Base-by-base conservation (phyloP, 2,888 invertebrate species). In the Troides aeacus region DNA sequence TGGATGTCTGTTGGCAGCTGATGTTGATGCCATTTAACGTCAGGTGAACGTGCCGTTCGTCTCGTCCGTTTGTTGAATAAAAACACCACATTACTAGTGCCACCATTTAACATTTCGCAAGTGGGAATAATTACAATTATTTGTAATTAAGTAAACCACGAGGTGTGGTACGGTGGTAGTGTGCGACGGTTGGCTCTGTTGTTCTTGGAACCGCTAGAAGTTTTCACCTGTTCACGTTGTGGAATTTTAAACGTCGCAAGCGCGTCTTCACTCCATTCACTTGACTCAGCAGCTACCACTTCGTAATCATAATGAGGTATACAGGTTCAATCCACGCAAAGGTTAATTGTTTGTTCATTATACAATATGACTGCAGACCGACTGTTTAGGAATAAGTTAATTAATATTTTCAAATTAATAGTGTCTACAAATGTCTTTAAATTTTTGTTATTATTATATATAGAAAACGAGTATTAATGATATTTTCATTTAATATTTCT, bases 131-230 rank as follows among this genome's bases (percentile, higher is more conserved):
- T 64, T 39, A 50, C 50, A 46, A 60, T 60, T 59, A 46, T 58
- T n/a, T 58, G 23, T 59, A 64, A 57, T 64, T 64, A 59, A 46
- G 60, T 39, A 50, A 63, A 53, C 24, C 36, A 30, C 46, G 50
- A 30, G 30, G 30, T 50, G 50, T 50, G 18, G 1, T 12, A 1
- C 17, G 50, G 12, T n/a, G 23, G 10, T 39, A 24, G 64, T 42
- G 50, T 12, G 24, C 62, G 39, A 64, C 64, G 64, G 64, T 68
- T 30, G 53, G 18, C 60, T 56, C 61, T 10, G 46, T 12, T 56
- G 39, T 69, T 69, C 69, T 69, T 21, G 46, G 64, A 69, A 69
- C 24, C 64, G 61, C 61, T 65, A 69, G 69, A 69, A 62, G 64
- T 69, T 69, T 69, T 69, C 69, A 69, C 50, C 30, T 65, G 64